Evolutionary conservation across 2,113 vertebrate species (phyloP), one percentile per base, ranked within the genome.

Genomic region (Mola mola): DNA sequence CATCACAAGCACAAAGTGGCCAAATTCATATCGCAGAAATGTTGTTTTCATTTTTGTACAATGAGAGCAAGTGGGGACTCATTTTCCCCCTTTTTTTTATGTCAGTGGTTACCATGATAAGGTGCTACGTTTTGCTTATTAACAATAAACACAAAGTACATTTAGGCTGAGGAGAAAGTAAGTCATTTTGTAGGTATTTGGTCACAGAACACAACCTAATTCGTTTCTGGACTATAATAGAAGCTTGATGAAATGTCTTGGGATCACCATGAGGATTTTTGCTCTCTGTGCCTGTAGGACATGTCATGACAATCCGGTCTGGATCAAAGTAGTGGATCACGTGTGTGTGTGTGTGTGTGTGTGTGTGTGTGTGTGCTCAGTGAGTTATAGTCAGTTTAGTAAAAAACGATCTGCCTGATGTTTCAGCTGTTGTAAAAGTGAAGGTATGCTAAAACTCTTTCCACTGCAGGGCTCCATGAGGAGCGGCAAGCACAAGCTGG

Each of bases 381-480:
- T 22, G 41, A 68, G 44, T 74, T 70, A 57, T 41, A 40, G 49
- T 48, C 28, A 8, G 33, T 40, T 1, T 7, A 19, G 59, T 46
- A 11, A 8, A 33, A 64, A 56, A 20, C 47, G 68, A n/a, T 66
- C 72, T 50, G 67, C 29, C 58, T 16, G 50, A 74, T 61, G 56
- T 66, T 78, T 72, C 44, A 74, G 37, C 67, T 63, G 72, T 50
- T 0, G 36, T 82, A 75, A 53, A 53, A 78, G 36, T 48, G 44
- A 50, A 73, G 73, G 69, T 78, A 69, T 83, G 65, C 47, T 61
- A 24, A 71, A 83, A 57, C 64, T 79, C 38, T 81, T 77, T 58
- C 66, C 67, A 70, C 51, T 40, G 17, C 41, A 74, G 0, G 1
- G 57, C 69, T 72, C 63, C 64, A 49, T 43, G 48, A 72, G 57